Percentiles rank a stretch among this genome's conserved stretches.
Conservation (phyloP, 2,888 invertebrate genomes). For the Drosophila prostipennis region DNA sequence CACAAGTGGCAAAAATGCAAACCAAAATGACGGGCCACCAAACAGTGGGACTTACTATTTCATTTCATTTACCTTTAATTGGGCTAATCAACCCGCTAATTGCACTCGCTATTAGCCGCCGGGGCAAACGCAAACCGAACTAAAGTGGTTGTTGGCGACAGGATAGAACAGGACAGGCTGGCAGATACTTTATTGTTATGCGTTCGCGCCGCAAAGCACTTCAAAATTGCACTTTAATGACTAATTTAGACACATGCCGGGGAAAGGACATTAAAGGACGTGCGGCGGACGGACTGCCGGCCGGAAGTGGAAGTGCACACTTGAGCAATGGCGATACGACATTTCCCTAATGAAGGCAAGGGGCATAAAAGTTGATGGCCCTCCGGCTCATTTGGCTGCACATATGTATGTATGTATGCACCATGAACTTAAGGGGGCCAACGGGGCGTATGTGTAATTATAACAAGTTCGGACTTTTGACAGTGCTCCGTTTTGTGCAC, state of each 20-base stretch:
- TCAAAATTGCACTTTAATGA: slow-evolving; percentile 77
- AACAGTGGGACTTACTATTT: slow-evolving; percentile 56
- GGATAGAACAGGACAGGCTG: neutral
- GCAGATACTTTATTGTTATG: slow-evolving; percentile 76
- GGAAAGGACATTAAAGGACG: slow-evolving; percentile 17
- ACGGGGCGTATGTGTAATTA: slow-evolving; percentile 75
- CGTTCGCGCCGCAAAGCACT: slow-evolving; percentile 49
- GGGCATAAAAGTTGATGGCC: slow-evolving; percentile 65
- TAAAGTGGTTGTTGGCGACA: slow-evolving; percentile 27
- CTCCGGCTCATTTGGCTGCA: slow-evolving; percentile 51
- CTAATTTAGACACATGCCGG: slow-evolving; percentile 63
- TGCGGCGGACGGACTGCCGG: slow-evolving; percentile 57
- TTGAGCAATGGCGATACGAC: slow-evolving; percentile 79
- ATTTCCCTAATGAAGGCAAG: slow-evolving; percentile 80
- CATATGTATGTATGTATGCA: neutral
- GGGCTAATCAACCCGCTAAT: slow-evolving; percentile 76
- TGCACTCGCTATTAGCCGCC: slow-evolving; percentile 58
- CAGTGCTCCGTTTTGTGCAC: slow-evolving; percentile 42
- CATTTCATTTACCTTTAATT: slow-evolving; percentile 74
- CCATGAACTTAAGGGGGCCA: slow-evolving; percentile 26
- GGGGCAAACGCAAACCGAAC: slow-evolving; percentile 38
- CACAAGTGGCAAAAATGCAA: neutral
- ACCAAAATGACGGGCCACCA: slow-evolving; percentile 25
- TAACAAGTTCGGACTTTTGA: slow-evolving; percentile 59
- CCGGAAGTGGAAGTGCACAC: slow-evolving; percentile 78